Percentiles rank a stretch among this genome's conserved stretches.
Evolutionary conservation across 1,140 invertebrate genomes (phyloP).

Genomic region (Drepana arcuata): DNA sequence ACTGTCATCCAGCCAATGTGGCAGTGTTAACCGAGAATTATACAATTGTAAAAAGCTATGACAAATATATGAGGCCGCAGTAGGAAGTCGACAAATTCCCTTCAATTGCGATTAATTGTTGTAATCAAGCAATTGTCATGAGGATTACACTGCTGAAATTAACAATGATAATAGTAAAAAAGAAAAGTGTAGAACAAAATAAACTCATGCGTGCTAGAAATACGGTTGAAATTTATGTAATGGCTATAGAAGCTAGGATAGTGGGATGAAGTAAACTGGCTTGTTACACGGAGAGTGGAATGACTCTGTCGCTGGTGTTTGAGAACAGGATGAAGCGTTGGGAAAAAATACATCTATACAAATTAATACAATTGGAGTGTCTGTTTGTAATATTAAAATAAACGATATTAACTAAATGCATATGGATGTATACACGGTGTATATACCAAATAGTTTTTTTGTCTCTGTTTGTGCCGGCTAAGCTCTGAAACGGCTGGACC

Average conservation of each 20-base stretch:
- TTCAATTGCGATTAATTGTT: conserved; percentile 65
- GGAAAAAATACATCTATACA: not conserved
- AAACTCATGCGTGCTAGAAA: conserved; percentile 13
- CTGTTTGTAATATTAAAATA: no score
- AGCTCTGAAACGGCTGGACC: no score
- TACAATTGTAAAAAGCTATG: no score
- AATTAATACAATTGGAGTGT: no score
- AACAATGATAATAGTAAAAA: conserved; percentile 28
- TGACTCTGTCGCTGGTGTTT: no score
- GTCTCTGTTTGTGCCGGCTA: no score
- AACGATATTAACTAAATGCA: no score
- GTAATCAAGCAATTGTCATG: conserved; percentile 61
- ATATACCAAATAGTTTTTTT: no score
- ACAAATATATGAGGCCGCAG: no score
- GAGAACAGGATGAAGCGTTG: not conserved
- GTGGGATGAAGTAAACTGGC: conserved; percentile 27
- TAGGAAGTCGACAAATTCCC: conserved; percentile 56
- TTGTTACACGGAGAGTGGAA: conserved; percentile 25
- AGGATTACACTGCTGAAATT: conserved; percentile 50
- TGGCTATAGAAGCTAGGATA: conserved; percentile 10
- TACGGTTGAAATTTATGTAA: conserved; percentile 15
- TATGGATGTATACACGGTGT: no score
- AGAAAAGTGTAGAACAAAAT: conserved; percentile 7
- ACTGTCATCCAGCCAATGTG: no score
- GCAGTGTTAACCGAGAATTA: no score